A percentile compares a stretch with the other conserved stretches of the same genome.
Evolutionary conservation across 2,888 invertebrate genomes (phyloP).

Genomic region (Ophion costatus): DNA sequence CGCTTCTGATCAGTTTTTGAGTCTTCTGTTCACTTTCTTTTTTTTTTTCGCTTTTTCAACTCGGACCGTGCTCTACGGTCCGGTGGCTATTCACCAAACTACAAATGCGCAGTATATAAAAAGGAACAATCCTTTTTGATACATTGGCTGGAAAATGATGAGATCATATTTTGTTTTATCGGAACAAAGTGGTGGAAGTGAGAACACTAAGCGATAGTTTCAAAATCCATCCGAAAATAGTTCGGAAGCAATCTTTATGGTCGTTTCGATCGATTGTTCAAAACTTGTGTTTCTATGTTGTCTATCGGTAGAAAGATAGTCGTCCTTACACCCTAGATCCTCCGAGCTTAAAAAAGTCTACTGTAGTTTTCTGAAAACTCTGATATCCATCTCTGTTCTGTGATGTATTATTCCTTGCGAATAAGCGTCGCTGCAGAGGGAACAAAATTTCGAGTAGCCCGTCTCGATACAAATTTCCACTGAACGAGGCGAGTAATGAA

Average conservation of each 20-base stretch:
- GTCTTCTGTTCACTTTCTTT: slow-evolving; percentile 28
- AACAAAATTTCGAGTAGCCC: not conserved
- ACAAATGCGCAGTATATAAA: slow-evolving; percentile 75
- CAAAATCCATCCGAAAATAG: not conserved
- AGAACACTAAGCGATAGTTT: not conserved
- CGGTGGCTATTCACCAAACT: slow-evolving; percentile 74
- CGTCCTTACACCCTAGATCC: not conserved
- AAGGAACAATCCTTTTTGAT: slow-evolving; percentile 22
- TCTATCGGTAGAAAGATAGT: slow-evolving; percentile 20
- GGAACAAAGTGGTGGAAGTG: not conserved
- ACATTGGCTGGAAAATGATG: slow-evolving; percentile 50
- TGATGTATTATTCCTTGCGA: not conserved
- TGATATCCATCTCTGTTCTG: not conserved
- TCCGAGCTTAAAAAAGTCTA: not conserved
- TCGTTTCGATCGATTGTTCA: not conserved
- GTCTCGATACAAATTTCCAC: not conserved
- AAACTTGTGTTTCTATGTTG: slow-evolving; percentile 5
- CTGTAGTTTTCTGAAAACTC: not conserved
- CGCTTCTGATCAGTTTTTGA: slow-evolving; percentile 18
- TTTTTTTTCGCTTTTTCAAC: slow-evolving; percentile 43
- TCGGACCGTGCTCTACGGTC: slow-evolving; percentile 18
- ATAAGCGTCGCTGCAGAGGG: not conserved
- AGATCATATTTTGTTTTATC: not conserved
- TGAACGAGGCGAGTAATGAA: not conserved
- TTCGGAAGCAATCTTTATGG: not conserved